Evolutionary conservation across 2,888 invertebrate genomes (phyloP), one percentile per base, ranked within the genome.

Genomic region (Aleiodes alternator): DNA sequence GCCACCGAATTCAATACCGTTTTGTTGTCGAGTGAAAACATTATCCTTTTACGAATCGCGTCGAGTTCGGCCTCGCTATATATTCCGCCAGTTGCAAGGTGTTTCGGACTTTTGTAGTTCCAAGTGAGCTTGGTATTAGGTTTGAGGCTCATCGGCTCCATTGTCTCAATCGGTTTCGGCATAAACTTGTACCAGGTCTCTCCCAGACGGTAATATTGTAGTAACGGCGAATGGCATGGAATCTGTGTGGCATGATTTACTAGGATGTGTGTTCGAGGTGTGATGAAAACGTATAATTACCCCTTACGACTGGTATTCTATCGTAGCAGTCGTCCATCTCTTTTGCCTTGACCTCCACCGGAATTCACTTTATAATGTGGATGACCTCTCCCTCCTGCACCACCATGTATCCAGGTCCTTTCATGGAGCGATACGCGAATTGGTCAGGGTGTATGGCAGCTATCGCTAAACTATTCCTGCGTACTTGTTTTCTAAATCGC

Each of bases 361-460:
- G 79, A 0, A 80, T 73, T 53, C 86, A 85, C 57, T 83, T 77
- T 2, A 86, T 66, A 0, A 87, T 77, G 69, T 83, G 82, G 0
- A 81, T 56, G 0, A 80, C 80, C 69, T 83, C 81, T 29, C 83
- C 84, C 69, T 75, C 69, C 16, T 82, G 76, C 31, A 80, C 73
- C 0, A 81, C 81, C 66, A 83, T 80, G 9, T 43, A 43, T 43
- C 43, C 43, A 7, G 43, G 43, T 9, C 43, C 43, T 43, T 43
- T 43, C 43, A 57, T 81, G 81, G 85, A 59, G 0, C 82, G 50
- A 6, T 69, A 79, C 0, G 82, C 82, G 9, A 86, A 80, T 59
- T 81, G 78, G 57, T 85, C 80, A 0, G 82, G 86, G 3, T 77
- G 5, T 0, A 81, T n/a, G 0, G 79, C 78, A 1, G 83, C 83